A percentile compares a stretch with the other conserved stretches of the same genome.
Evolutionary conservation across 2,888 invertebrate species (phyloP).

Genomic region (Drosophila lacicola): DNA sequence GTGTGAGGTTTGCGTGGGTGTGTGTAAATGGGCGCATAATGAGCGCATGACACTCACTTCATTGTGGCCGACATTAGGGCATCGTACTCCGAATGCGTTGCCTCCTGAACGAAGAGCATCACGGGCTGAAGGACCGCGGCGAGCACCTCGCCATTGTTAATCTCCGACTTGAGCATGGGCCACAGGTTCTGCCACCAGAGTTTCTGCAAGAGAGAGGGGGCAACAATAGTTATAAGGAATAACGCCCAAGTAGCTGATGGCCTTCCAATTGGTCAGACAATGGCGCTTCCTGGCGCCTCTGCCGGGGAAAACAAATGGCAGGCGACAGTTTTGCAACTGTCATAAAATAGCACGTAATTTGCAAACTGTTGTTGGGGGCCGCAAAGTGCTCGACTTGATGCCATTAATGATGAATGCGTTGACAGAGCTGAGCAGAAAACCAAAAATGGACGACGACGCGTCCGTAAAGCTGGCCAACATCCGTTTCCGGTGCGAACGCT

Average conservation of each 20-base stretch:
- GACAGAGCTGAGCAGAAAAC: slow-evolving; percentile 6
- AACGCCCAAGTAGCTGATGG: slow-evolving; percentile 5
- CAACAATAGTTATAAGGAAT: not conserved
- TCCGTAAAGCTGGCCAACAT: slow-evolving; percentile 32
- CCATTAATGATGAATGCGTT: slow-evolving; percentile 70
- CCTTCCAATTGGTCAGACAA: slow-evolving; percentile 7
- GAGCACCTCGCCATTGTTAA: slow-evolving; percentile 93
- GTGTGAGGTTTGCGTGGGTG: not conserved
- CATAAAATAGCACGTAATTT: slow-evolving; percentile 68
- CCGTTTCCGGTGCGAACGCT: slow-evolving; percentile 47
- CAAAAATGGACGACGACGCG: slow-evolving; percentile 31
- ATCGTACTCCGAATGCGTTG: slow-evolving; percentile 92
- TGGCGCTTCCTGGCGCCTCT: not conserved
- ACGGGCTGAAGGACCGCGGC: slow-evolving; percentile 94
- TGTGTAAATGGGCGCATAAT: slow-evolving; percentile 40
- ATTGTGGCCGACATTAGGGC: slow-evolving; percentile 92
- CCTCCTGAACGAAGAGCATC: slow-evolving; percentile 92
- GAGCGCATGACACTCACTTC: slow-evolving; percentile 87
- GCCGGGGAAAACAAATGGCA: slow-evolving; percentile 29
- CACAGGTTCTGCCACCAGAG: slow-evolving; percentile 97
- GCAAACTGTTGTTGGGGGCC: slow-evolving; percentile 65
- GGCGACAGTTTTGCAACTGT: slow-evolving; percentile 50
- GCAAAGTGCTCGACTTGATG: slow-evolving; percentile 63
- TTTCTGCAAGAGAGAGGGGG: slow-evolving; percentile 88
- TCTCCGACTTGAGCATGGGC: slow-evolving; percentile 94